Base-by-base conservation (phyloP, 2,888 invertebrate genomes). In the Drosophila melanosoma region DNA sequence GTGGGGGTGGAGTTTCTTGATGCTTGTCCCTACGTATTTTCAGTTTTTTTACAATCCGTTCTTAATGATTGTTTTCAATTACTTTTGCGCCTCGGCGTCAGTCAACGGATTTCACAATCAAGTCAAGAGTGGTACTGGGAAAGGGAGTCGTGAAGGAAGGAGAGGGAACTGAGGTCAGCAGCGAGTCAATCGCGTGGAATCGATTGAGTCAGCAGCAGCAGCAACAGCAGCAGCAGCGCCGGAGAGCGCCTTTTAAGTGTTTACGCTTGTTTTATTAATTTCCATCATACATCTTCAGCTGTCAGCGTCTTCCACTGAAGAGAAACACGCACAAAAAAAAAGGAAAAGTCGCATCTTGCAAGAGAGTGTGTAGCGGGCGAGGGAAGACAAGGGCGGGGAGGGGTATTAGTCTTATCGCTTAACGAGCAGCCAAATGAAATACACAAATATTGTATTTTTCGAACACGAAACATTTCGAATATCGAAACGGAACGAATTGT, bases 221-320 rank as follows among this genome's bases (percentile, higher is more conserved):
- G 29, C 29, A 29, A 7, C 29, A 23, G 17, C 23, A 35, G 35
- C 8, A 35, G 35, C 12, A 23, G 49, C 49, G 20, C 23, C 45
- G 23, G 53, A 35, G 69, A 90, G 83, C 89, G 83, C 79, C 90
- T 81, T 79, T 85, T 85, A 90, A 90, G 88, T 91, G 90, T 87
- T 89, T 89, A 89, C 87, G 84, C 85, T 83, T 91, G 91, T 91
- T 88, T 91, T 91, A 84, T 89, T 88, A 91, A 91, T 91, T 89
- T 79, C 81, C 84, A 74, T 82, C 87, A 91, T 91, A 89, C 74
- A 84, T 91, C 91, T 90, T 90, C 60, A 49, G 73, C 89, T 88
- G 88, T 89, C 88, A 86, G 84, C 84, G 54, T 67, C 71, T 62
- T 49, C 53, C 63, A 58, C 64, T 56, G 17, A 26, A 35, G 49